Evolutionary conservation across 2,113 vertebrate species (phyloP), one percentile per base, ranked within the genome.

Genomic region (Campylomormyrus tamandua): DNA sequence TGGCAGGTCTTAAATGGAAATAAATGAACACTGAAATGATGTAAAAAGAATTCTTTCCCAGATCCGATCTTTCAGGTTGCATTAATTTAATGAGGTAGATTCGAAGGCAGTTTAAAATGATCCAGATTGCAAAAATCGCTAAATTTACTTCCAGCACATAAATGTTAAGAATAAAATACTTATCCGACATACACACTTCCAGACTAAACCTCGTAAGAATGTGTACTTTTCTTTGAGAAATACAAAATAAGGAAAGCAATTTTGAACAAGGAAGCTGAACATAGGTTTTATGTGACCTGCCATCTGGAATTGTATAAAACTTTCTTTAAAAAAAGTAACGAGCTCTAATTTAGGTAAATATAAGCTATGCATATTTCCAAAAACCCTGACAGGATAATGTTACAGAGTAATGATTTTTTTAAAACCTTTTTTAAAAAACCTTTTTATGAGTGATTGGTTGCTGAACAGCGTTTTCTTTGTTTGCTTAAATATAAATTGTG

Each of bases 391-490:
- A 89, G 93, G 90, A 93, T 93, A 93, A 91, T 0, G 17, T 92
- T 42, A 90, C 11, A 90, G 52, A 89, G 93, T 92, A 74, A 90
- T 91, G 88, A 83, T 70, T 88, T 88, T 42, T 88, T 21, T 48
- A 84, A 48, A 52, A 90, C 58, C 6, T 46, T 84, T 88, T 52
- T 48, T 39, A 46, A 48, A 52, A 70, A 48, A 10, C 46, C 77
- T 90, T 94, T 94, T 94, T 94, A 80, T 89, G 87, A 94, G 92
- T 90, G 90, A 90, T 93, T 91, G 90, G 91, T 91, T 89, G 91
- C 90, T 13, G 89, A 91, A 91, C 89, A 93, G 93, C 89, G 56
- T 83, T 88, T 85, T 89, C 88, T 87, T 89, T 93, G 62, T 91
- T 88, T 91, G 91, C 74, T 80, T 80, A 80, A 80, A 80, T 80